Base-by-base conservation (phyloP, 1,140 invertebrate genomes). In the Drosophila virilis region DNA sequence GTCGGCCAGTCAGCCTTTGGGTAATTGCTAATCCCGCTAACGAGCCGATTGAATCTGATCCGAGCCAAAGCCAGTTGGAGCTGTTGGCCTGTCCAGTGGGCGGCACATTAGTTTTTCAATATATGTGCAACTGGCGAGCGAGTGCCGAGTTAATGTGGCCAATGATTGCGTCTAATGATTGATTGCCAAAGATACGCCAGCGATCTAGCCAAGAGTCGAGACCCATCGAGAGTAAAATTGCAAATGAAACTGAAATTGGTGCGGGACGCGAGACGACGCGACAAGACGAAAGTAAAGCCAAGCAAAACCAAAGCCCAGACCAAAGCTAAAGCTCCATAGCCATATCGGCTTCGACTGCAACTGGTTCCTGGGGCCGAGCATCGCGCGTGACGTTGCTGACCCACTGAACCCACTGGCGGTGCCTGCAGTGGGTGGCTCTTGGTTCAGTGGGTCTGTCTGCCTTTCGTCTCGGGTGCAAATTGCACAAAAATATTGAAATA, bases 21-120 rank as follows among this genome's bases (percentile, higher is more conserved):
- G 70, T 89, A 89, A 89, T 89, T 89, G 85, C 85, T 89, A 89
- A 89, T 89, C 80, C 85, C 84, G 85, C 84, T 88, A 88, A 88
- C 84, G 84, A 90, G 85, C 62, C 80, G 57, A 60, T 59, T 48
- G 42, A 40, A 67, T 57, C 50, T 6, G 38, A 61, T 64, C 51
- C 33, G 33, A 46, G 45, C 15, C 57, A 38, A 12, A 46, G 54
- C 43, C 46, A 33, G 15, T 43, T 50, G 48, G 38, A 46, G 50
- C 55, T 66, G 62, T 48, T 65, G 40, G 48, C 43, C 46, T 80
- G 84, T 78, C 80, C 84, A 84, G 84, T 89, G 84, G 84, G 84
- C 84, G 84, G 82, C 85, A 78, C 80, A 89, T 89, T 89, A 84
- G 84, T 77, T 51, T 55, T 42, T 48, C 51, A 38, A 58, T 38